Evolutionary conservation across 1,140 invertebrate species (phyloP).

Genomic region (Frieseomelitta varia): DNA sequence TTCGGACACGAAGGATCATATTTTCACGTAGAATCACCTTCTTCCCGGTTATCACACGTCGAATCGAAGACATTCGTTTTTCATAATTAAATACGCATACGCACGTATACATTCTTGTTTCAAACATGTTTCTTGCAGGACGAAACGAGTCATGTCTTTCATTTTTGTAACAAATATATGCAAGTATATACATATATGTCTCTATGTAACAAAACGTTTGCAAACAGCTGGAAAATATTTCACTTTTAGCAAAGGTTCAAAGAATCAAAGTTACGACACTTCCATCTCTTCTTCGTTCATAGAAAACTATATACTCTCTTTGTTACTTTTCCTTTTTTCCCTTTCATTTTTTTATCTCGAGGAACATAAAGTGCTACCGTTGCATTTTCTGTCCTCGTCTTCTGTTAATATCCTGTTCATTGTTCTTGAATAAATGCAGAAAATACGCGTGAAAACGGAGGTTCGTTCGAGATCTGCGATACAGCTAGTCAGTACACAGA

Average conservation of each 20-base stretch:
- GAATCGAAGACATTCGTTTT: neutral
- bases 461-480: neutral
- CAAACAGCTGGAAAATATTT: slow-evolving; percentile 15
- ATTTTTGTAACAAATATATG: slow-evolving; percentile 26
- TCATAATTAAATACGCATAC: neutral
- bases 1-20: too few relatives aligned
- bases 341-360: neutral
- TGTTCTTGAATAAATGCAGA: slow-evolving; percentile 47
- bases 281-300: neutral
- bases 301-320: slow-evolving; percentile 31
- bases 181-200: neutral
- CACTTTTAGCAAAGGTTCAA: slow-evolving; percentile 4
- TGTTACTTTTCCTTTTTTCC: neutral
- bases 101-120: neutral
- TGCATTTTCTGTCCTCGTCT: neutral
- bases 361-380: slow-evolving; percentile 3
- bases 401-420: neutral
- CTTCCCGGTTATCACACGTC: neutral
- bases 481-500: neutral
- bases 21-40: too few relatives aligned
- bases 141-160: neutral
- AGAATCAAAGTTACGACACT: neutral
- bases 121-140: neutral
- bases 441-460: slow-evolving; percentile 29
- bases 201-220: slow-evolving; percentile 7